These are phyloP conservation scores for Pelmatolapia mariae DNA, from an alignment of 2,113 vertebrate genomes.

Conservation along the genomic window DNA sequence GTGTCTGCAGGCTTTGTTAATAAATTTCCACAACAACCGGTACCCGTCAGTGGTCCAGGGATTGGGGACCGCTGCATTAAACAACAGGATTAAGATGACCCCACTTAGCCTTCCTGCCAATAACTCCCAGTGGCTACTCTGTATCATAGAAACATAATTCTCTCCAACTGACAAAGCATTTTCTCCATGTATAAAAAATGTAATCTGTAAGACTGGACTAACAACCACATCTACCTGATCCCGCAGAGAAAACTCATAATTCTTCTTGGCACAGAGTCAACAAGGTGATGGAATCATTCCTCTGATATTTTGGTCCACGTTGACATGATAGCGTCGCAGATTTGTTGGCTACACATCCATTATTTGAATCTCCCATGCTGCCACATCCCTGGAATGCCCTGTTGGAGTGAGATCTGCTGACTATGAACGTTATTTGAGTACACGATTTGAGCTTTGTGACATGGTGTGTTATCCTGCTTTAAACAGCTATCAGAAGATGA, in stretches of 20 bases:
- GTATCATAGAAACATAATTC: background rate
- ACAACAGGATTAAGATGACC: background rate
- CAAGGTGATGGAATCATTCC: background rate
- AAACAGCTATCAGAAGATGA: background rate
- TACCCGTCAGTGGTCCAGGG: background rate
- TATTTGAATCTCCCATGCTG: background rate
- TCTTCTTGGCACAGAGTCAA: background rate
- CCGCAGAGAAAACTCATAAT: background rate
- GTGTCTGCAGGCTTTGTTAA: too few relatives aligned
- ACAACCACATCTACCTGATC: background rate
- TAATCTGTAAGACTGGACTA: background rate
- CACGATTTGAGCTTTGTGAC: background rate
- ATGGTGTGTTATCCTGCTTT: background rate
- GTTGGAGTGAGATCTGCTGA: background rate
- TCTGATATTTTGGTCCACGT: background rate
- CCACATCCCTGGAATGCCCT: background rate
- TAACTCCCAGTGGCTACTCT: background rate
- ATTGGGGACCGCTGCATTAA: background rate
- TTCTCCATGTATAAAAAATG: background rate
- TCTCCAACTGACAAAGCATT: background rate
- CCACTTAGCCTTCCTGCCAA: background rate
- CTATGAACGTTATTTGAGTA: background rate
- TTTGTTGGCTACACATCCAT: background rate
- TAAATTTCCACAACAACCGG: too few relatives aligned
- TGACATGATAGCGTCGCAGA: background rate